Evolutionary conservation across 1,140 invertebrate species (phyloP), one percentile per base, ranked within the genome.

Genomic region (Mercenaria mercenaria): DNA sequence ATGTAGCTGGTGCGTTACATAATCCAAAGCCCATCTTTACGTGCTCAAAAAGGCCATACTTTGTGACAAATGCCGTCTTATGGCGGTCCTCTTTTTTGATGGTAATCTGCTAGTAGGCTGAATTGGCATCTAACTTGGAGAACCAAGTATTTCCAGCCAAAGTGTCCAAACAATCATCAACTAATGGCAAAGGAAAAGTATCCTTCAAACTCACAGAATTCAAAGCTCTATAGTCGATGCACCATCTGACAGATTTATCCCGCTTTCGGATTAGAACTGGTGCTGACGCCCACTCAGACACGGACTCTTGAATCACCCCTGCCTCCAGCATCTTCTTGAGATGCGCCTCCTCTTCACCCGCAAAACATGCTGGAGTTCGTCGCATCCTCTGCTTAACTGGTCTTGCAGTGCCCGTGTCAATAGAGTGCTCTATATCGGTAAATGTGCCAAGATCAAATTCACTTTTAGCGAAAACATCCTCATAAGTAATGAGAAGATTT

Each of bases 381-480:
- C 89, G 37, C 43, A 89, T 47, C 29, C n/a, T 56, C 23, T 90
- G 88, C 61, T 64, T 77, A 15, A 92, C 56, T 43, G 91, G 89
- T 50, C 1, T 37, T 0, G 72, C 67, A 50, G 72, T 74, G 32
- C 61, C 61, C 1, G 85, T 92, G n/a, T 86, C 64, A 18, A 92
- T 88, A 10, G 37, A 18, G 39, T 92, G 91, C 29, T 72, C 61
- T n/a, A 92, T 34, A 15, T n/a, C 84, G 20, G 72, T 81, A 34
- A 92, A 88, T 32, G 47, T 64, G 0, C 85, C 85, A n/a, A 92
- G 32, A 59, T 92, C 85, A 50, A 81, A 81, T 26, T 89, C 90
- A 77, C 76, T 41, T 34, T 41, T 41, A 20, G 87, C 88, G 74
- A 89, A 92, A 50, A 91, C 52, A 56, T 89, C 89, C 47, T 76